Evolutionary conservation across 2,797 vertebrate species (phyloP).

Genomic region (Peromyscus aztecus): DNA sequence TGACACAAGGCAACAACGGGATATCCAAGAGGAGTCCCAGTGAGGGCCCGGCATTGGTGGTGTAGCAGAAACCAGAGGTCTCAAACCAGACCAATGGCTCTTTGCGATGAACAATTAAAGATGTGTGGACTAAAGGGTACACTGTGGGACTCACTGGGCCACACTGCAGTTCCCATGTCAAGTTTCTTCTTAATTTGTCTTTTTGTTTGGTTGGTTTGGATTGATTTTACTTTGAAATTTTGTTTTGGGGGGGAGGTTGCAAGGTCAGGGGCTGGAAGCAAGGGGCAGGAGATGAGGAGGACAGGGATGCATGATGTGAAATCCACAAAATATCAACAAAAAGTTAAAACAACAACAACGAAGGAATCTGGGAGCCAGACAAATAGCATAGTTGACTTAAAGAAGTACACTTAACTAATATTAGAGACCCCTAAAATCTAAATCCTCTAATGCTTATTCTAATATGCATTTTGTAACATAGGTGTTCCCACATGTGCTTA

Average conservation of each 20-base stretch:
- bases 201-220: not conserved
- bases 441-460: conserved; percentile 24
- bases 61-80: not conserved
- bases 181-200: too few relatives aligned
- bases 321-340: not conserved
- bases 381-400: not conserved
- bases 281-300: not conserved
- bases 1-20: not conserved
- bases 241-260: not conserved
- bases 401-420: not conserved
- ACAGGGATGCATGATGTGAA: not conserved
- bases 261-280: not conserved
- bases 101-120: not conserved
- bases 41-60: not conserved
- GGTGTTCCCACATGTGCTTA: not conserved
- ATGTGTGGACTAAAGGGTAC: not conserved
- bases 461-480: not conserved
- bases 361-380: not conserved
- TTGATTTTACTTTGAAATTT: not conserved
- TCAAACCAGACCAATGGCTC: not conserved
- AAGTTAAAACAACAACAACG: not conserved
- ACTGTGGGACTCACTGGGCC: not conserved
- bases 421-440: not conserved
- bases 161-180: too few relatives aligned
- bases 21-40: not conserved